These are phyloP conservation scores for Gorsachius magnificus DNA, from an alignment of 2,797 vertebrate genomes.

Conservation along the genomic window DNA sequence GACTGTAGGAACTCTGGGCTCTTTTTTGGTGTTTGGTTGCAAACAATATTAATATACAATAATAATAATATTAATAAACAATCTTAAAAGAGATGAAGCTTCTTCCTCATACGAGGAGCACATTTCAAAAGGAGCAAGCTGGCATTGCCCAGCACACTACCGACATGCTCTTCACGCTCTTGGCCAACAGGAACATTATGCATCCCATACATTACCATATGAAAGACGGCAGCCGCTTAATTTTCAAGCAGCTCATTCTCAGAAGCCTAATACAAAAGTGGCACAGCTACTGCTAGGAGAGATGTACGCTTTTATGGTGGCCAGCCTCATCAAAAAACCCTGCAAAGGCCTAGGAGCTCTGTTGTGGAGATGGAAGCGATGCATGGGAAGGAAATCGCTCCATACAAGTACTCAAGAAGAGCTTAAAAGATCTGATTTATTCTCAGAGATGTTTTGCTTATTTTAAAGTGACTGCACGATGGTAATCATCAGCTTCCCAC, in stretches of 20 bases:
- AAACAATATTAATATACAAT: neutral
- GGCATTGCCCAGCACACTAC: neutral
- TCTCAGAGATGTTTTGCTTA: neutral
- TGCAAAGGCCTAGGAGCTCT: neutral
- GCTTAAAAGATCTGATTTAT: neutral
- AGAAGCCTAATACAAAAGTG: neutral
- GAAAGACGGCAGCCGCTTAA: neutral
- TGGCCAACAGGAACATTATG: neutral
- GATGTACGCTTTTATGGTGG: fast-evolving
- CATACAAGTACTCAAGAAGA: neutral
- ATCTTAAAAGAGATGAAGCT: neutral
- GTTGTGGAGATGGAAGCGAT: neutral
- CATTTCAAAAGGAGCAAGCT: neutral
- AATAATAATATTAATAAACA: neutral
- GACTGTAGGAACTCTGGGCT: neutral
- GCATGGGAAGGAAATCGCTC: neutral
- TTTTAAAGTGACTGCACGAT: neutral
- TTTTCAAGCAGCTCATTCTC: neutral
- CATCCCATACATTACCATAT: neutral
- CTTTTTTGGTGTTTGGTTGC: neutral
- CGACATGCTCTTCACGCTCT: neutral
- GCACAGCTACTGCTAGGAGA: neutral
- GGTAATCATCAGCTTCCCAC: neutral
- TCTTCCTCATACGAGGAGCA: neutral
- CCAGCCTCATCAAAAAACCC: neutral